Evolutionary conservation across 2,888 invertebrate species (phyloP), one percentile per base, ranked within the genome.

Genomic region (Eulithis prunata): DNA sequence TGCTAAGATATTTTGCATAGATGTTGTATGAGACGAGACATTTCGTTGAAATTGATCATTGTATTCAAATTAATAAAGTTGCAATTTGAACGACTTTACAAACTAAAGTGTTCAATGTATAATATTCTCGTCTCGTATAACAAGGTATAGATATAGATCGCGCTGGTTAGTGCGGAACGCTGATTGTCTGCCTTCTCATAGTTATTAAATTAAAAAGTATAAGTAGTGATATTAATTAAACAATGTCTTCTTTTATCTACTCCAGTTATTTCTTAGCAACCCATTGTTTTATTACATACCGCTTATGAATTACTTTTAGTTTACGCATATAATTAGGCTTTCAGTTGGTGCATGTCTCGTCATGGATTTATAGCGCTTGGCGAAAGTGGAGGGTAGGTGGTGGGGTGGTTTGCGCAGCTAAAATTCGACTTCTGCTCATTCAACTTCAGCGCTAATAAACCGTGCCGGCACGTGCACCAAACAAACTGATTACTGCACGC

Each of bases 111-210:
- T 32, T 32, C 32, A 32, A 5, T 32, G 4, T 3, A 21, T 45
- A 13, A 11, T 32, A 4, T 43, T 43, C 61, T 32, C 61, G 53
- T 58, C 62, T 66, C 62, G 12, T 11, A 52, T 52, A 12, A 43
- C 59, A 58, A 32, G 13, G 47, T 51, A 13, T 79, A 78, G 79
- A 72, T 81, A 79, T 81, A 78, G 78, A 76, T 74, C 72, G 70
- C 69, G 72, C 74, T 64, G 79, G 80, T 80, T 81, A 71, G 75
- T 72, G 75, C 77, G 68, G 73, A 73, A 62, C 64, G 73, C 73
- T 65, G 62, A 70, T 73, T 49, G 63, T 70, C 75, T 73, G 78
- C 75, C 69, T 74, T 74, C 66, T 68, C 57, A 64, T 73, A 69
- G 69, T 63, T 71, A 58, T 75, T 72, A 73, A 77, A 72, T 65